phyloP scores from a whole-genome alignment of 2,888 invertebrate species.

The Epinotia ramella region DNA sequence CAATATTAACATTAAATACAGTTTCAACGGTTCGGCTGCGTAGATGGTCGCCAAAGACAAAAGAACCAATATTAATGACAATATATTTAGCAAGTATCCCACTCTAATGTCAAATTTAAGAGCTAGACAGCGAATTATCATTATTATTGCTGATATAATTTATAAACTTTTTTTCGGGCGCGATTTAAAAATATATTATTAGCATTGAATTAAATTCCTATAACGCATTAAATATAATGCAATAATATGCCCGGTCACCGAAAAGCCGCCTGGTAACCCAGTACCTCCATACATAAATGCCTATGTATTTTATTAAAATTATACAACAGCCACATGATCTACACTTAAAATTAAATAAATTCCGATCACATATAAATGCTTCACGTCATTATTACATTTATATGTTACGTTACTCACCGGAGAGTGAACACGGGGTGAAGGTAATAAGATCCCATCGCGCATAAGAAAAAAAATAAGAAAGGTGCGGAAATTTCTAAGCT shows the following conservation, averaged over 20 bases:
- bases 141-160: constrained; percentile 23
- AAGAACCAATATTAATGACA: constrained; percentile 24
- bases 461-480: not conserved
- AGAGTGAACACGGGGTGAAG: not conserved
- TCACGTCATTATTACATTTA: constrained; percentile 32
- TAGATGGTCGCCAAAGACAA: not conserved
- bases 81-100: not conserved
- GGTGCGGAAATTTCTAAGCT: not conserved
- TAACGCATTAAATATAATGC: constrained; percentile 21
- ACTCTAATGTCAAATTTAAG: constrained; percentile 2
- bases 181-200: not conserved
- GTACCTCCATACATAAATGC: constrained; percentile 39
- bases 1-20: no score
- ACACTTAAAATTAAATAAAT: constrained; percentile 43
- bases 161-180: not conserved
- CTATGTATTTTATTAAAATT: constrained; percentile 40
- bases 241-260: constrained; percentile 29
- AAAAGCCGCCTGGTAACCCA: constrained; percentile 23
- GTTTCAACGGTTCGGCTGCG: not conserved
- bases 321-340: constrained; percentile 44
- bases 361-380: constrained; percentile 42
- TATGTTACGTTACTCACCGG: constrained; percentile 17
- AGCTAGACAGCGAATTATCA: constrained; percentile 3
- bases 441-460: not conserved
- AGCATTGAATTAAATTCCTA: not conserved